Evolutionary conservation across 2,797 vertebrate species (phyloP), one percentile per base, ranked within the genome.

Genomic region (Manis crassicaudata): DNA sequence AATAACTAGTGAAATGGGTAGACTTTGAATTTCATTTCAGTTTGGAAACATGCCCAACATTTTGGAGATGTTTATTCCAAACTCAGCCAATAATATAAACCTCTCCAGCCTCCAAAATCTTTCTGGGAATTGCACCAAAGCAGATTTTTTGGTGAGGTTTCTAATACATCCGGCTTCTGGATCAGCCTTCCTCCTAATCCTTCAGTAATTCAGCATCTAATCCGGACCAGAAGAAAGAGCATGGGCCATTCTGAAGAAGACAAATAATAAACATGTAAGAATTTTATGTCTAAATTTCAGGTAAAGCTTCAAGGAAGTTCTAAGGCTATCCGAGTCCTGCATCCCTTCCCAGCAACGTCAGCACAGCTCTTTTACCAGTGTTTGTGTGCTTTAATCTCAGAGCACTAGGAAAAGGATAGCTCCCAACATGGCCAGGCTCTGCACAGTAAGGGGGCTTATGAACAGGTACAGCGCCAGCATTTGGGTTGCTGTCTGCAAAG

Each of bases 51-150:
- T 0, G 73, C 94, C 92, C 40, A 70, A 81, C 43, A 56, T 77
- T 92, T 90, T 95, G 89, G 93, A 97, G 79, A 95, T 96, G 94
- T 97, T 97, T 97, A 97, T 89, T 77, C 58, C 84, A 88, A 92
- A 93, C 73, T 82, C 65, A 84, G 96, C 96, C 86, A 97, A 89
- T 25, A 83, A 29, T 84, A 90, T 88, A 91, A 94, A 96, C 92
- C 65, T 96, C 94, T 95, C 88, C 70, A 89, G 89, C 54, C 83
- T 94, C 92, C 87, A 81, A 97, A 95, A 86, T 97, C 94, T 97
- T 95, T 92, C 86, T 96, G 97, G 96, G 95, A 96, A 96, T 92
- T 81, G 68, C 79, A 97, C 94, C 96, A 97, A 96, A 56, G 87
- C 21, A 94, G 60, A 52, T 40, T 96, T 90, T 91, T 63, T 89